Evolutionary conservation across 2,888 invertebrate genomes (phyloP), one percentile per base, ranked within the genome.

Genomic region (Dioctria linearis): DNA sequence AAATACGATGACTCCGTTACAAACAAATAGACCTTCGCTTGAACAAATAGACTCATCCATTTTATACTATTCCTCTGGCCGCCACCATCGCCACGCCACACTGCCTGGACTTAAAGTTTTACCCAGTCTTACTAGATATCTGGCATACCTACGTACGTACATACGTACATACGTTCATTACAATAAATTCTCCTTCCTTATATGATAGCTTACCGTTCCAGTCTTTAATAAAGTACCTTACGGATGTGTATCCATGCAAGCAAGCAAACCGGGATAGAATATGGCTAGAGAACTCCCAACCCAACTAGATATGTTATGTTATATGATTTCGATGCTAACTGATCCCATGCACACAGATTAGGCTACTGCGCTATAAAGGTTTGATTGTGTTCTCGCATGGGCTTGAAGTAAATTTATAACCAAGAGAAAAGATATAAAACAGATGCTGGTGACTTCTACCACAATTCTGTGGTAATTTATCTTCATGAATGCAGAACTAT

Each of bases 391-490:
- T 49, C 76, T 76, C 76, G 63, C 76, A 76, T 76, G 76, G 63
- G 49, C 51, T 25, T 76, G 63, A 61, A 76, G 76, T 63, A 61
- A 76, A 76, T 76, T 76, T 76, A 76, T 76, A 76, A 76, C 76
- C 76, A 61, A 42, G 63, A 76, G 76, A 76, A 76, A 76, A 76
- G 76, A 76, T 76, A 76, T 76, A 76, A 76, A 76, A 63, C 76
- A 76, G 76, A 76, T 76, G 76, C 76, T 76, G 61, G 76, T 76
- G 76, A 76, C 76, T 76, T 76, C 76, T 40, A 76, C 76, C 76
- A 63, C 76, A 76, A 76, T 76, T 76, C 76, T 76, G 76, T 73
- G 76, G 76, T 76, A 76, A 76, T 76, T 76, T 76, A 76, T 76
- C 76, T 76, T 76, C 76, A 76, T 76, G 76, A 76, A 76, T 63